A percentile compares a stretch with the other conserved stretches of the same genome.
These are phyloP conservation scores for Eurois occulta DNA, from an alignment of 2,888 invertebrate species.

Conservation along the genomic window DNA sequence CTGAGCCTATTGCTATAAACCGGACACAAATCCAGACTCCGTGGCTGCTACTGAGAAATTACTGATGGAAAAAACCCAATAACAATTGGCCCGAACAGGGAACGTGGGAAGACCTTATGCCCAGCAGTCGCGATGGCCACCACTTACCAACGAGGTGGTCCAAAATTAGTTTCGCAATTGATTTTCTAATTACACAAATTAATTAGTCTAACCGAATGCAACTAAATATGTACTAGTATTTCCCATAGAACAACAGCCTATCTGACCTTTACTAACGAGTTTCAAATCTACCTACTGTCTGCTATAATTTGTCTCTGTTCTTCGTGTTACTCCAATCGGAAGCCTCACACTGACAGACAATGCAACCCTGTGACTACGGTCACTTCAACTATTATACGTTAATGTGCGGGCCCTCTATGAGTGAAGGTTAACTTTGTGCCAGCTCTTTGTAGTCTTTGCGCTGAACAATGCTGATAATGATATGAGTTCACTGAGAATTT, in stretches of 20 bases:
- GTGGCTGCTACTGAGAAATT: too few relatives aligned
- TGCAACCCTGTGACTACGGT: constrained; percentile 72
- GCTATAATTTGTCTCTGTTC: neutral
- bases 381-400: constrained; percentile 77
- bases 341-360: constrained; percentile 37
- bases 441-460: constrained; percentile 73
- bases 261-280: neutral
- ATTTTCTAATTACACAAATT: neutral
- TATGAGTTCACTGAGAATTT: constrained; percentile 70
- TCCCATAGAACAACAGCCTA: neutral
- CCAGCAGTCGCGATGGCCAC: too few relatives aligned
- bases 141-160: too few relatives aligned
- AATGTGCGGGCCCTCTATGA: constrained; percentile 83
- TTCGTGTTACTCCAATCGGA: constrained; percentile 3
- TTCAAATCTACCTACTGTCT: neutral
- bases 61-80: too few relatives aligned
- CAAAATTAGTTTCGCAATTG: neutral
- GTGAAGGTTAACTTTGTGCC: constrained; percentile 75
- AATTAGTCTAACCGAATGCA: neutral
- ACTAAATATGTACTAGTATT: neutral
- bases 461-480: constrained; percentile 73
- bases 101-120: too few relatives aligned
- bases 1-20: too few relatives aligned
- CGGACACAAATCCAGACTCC: too few relatives aligned
- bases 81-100: too few relatives aligned